A percentile compares a stretch with the other conserved stretches of the same genome.
Evolutionary conservation across 2,797 vertebrate genomes (phyloP).

Genomic region (Uromys caudimaculatus): DNA sequence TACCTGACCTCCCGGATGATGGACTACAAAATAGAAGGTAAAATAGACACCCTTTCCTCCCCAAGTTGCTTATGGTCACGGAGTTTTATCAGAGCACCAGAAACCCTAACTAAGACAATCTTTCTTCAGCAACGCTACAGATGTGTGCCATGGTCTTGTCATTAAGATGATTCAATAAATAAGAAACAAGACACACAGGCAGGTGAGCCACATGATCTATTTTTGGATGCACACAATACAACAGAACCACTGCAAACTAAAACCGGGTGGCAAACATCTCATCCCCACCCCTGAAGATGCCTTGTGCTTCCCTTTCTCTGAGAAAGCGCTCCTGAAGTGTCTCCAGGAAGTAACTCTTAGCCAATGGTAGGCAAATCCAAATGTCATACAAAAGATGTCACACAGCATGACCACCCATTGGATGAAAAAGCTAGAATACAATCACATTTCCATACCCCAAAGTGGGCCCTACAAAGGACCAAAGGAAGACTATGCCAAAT

Average conservation of each 20-base stretch:
- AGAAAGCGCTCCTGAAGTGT: not conserved
- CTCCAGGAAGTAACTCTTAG: not conserved
- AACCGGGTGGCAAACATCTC: not conserved
- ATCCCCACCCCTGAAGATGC: not conserved
- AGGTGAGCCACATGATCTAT: not conserved
- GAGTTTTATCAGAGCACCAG: not conserved
- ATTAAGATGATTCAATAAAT: constrained; percentile 3
- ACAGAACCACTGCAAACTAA: constrained; percentile 1
- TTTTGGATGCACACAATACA: not conserved
- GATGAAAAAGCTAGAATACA: not conserved
- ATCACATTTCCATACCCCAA: not conserved
- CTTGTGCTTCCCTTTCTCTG: not conserved
- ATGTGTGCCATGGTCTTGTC: not conserved
- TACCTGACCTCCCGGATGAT: not conserved
- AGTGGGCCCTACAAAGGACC: not conserved
- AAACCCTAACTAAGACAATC: not conserved
- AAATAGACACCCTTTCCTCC: not conserved
- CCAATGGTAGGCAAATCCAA: not conserved
- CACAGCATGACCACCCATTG: not conserved
- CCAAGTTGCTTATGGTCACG: not conserved
- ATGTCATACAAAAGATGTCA: not conserved
- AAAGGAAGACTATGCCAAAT: not conserved
- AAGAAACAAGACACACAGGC: not conserved
- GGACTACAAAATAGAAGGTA: not conserved
- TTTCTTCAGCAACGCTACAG: not conserved